Percentiles rank a stretch among this genome's conserved stretches.
phyloP scores from a whole-genome alignment of 2,113 vertebrate species.

The Leucopsar rothschildi region DNA sequence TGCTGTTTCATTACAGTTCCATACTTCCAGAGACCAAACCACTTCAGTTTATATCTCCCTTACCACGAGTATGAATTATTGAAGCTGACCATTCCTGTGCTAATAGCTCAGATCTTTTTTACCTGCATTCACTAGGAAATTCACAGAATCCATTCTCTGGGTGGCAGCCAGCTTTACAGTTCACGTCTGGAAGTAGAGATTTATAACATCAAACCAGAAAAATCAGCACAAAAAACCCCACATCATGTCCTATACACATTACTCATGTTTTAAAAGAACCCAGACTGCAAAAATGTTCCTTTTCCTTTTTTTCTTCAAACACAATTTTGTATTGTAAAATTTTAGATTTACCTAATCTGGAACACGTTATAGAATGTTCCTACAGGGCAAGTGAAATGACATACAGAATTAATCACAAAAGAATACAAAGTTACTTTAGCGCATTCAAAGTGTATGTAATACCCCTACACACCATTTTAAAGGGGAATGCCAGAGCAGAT shows the following conservation, averaged over 20 bases:
- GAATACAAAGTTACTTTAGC: neutral
- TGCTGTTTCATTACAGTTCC: neutral
- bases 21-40: neutral
- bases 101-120: constrained; percentile 9
- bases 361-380: neutral
- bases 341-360: neutral
- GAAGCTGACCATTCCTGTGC: neutral
- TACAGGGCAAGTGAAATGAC: neutral
- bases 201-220: neutral
- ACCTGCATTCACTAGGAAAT: constrained; percentile 89
- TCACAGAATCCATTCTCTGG: constrained; percentile 87
- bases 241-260: neutral
- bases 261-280: neutral
- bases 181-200: constrained; percentile 74
- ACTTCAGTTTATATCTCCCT: neutral
- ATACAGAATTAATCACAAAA: neutral
- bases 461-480: neutral
- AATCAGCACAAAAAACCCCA: neutral
- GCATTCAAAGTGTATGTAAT: fast-evolving
- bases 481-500: neutral
- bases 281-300: neutral
- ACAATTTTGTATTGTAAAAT: neutral
- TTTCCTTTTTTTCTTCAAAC: neutral
- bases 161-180: constrained; percentile 83
- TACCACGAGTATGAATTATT: neutral